phyloP scores from a whole-genome alignment of 2,888 invertebrate genomes.

The Lordiphosa andalusiaca region DNA sequence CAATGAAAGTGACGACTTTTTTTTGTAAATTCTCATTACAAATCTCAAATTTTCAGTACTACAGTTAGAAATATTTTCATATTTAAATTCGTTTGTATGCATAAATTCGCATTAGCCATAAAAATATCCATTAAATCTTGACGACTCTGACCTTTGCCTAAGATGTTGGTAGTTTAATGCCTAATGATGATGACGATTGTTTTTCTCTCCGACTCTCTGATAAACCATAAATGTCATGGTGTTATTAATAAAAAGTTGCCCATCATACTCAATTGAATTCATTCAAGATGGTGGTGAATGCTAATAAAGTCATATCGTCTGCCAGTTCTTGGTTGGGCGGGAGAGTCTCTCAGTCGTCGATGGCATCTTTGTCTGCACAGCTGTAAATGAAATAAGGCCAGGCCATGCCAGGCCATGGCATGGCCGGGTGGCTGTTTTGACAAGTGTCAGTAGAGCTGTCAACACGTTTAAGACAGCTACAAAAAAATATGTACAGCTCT shows the following conservation, averaged over 20 bases:
- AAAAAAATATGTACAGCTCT: slow-evolving; percentile 27
- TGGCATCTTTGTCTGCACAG: slow-evolving; percentile 23
- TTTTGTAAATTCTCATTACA: too few relatives aligned
- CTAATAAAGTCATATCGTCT: slow-evolving; percentile 57
- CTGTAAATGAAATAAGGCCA: slow-evolving; percentile 46
- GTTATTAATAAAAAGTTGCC: slow-evolving; percentile 54
- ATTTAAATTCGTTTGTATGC: slow-evolving; percentile 24
- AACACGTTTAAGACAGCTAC: slow-evolving; percentile 47
- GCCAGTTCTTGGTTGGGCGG: slow-evolving; percentile 7
- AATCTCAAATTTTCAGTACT: too few relatives aligned
- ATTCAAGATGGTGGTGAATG: slow-evolving; percentile 31
- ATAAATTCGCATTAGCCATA: slow-evolving; percentile 19
- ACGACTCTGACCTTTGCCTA: slow-evolving; percentile 62
- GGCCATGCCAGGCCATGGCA: not conserved
- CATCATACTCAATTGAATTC: slow-evolving; percentile 52
- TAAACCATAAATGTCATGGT: slow-evolving; percentile 53
- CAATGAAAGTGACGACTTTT: too few relatives aligned
- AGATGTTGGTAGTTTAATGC: slow-evolving; percentile 44
- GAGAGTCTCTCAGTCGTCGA: slow-evolving; percentile 4
- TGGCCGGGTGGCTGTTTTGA: slow-evolving; percentile 53
- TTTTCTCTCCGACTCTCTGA: slow-evolving; percentile 16
- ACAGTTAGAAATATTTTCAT: too few relatives aligned
- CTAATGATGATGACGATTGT: slow-evolving; percentile 53
- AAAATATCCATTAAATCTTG: slow-evolving; percentile 29
- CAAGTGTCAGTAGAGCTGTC: slow-evolving; percentile 70